These are phyloP conservation scores for Boloria euphrosyne DNA, from an alignment of 2,888 invertebrate species.

Conservation along the genomic window DNA sequence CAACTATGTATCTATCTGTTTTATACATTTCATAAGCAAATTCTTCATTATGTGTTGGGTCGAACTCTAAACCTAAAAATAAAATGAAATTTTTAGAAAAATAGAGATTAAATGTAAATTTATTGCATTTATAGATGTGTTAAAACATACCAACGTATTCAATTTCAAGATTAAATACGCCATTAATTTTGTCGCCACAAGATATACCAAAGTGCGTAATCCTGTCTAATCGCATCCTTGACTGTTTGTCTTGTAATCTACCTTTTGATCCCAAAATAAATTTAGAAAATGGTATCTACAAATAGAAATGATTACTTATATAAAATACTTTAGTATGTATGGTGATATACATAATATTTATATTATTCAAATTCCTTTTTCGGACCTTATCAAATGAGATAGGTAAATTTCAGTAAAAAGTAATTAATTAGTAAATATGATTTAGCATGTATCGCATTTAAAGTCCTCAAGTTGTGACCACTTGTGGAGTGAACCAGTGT, in stretches of 20 bases:
- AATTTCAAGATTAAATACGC: slow-evolving; percentile 90
- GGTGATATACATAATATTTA: too few species aligned
- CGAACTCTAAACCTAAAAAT: slow-evolving; percentile 86
- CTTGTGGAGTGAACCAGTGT: too few species aligned
- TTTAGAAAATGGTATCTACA: slow-evolving; percentile 96
- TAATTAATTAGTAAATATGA: too few species aligned
- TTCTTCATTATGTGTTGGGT: slow-evolving; percentile 90
- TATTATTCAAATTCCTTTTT: too few species aligned
- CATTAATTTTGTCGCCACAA: slow-evolving; percentile 89
- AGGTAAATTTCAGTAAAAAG: too few species aligned
- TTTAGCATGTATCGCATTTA: too few species aligned
- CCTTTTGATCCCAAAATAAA: slow-evolving; percentile 93
- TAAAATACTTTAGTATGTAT: too few species aligned
- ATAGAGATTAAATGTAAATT: background rate
- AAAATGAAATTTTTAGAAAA: slow-evolving; percentile 16
- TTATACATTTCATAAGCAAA: slow-evolving; percentile 97
- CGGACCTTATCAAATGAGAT: too few species aligned
- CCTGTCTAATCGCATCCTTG: slow-evolving; percentile 80
- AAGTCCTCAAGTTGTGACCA: too few species aligned
- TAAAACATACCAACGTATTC: slow-evolving; percentile 90
- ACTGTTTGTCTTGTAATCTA: slow-evolving; percentile 91
- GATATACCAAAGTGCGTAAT: slow-evolving; percentile 92
- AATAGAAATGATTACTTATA: slow-evolving; percentile 41
- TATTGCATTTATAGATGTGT: background rate
- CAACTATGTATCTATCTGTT: slow-evolving; percentile 85